phyloP scores from a whole-genome alignment of 2,888 invertebrate species.

The Lamproptera curius region DNA sequence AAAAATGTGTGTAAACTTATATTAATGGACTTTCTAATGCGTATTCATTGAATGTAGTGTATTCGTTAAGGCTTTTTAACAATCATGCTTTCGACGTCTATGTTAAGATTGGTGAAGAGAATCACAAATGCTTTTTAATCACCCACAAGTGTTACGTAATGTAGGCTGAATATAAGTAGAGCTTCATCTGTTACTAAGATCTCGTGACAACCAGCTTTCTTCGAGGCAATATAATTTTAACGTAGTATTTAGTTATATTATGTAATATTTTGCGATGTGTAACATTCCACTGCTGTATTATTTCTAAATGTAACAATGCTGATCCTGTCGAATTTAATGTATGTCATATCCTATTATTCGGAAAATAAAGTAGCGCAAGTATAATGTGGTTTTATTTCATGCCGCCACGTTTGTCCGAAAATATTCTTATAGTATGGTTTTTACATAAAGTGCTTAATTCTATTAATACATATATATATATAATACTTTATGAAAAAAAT shows the following conservation, averaged over 20 bases:
- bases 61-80: no score
- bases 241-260: background rate
- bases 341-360: slow-evolving; percentile 2
- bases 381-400: background rate
- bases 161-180: slow-evolving; percentile 7
- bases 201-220: background rate
- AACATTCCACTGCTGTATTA: slow-evolving; percentile 1
- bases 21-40: no score
- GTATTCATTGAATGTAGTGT: no score
- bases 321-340: background rate
- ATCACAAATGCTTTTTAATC: background rate
- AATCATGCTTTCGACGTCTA: no score
- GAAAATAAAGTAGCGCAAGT: background rate
- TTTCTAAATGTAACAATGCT: background rate
- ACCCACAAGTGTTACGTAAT: slow-evolving; percentile 4
- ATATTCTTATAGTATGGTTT: no score
- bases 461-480: no score
- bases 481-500: no score
- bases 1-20: no score
- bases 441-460: no score
- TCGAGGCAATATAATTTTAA: no score
- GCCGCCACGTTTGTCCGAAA: no score
- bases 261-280: background rate
- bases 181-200: background rate
- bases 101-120: background rate